Evolutionary conservation across 2,888 invertebrate species (phyloP).

Genomic region (Atherix ibis): DNA sequence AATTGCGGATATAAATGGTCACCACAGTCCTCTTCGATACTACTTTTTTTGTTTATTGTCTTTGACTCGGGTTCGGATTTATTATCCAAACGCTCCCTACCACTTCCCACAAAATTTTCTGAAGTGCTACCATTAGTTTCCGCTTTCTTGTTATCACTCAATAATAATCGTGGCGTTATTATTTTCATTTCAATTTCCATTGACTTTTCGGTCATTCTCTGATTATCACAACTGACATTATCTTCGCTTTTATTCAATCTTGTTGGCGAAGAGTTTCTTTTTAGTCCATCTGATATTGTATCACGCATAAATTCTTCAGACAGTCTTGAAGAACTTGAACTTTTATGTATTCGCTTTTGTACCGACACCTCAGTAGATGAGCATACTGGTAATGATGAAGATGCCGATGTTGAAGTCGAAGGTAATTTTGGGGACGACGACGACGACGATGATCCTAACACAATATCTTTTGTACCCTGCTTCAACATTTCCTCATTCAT

Average conservation of each 20-base stretch:
- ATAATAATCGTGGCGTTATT: too few relatives aligned
- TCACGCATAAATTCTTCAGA: too few relatives aligned
- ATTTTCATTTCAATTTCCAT: neutral
- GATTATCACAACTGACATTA: neutral
- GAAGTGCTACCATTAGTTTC: too few relatives aligned
- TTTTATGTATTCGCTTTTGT: neutral
- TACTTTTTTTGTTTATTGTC: too few relatives aligned
- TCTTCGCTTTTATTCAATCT: neutral
- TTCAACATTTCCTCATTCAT: slow-evolving; percentile 16
- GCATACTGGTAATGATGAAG: neutral
- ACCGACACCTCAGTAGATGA: neutral
- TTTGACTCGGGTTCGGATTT: too few relatives aligned
- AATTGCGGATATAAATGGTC: slow-evolving; percentile 43
- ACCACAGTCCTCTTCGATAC: slow-evolving; percentile 13
- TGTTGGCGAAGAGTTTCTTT: neutral
- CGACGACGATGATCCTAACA: slow-evolving; percentile 8
- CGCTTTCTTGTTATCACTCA: too few relatives aligned
- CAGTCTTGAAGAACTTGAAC: too few relatives aligned
- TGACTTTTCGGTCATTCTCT: neutral
- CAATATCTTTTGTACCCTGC: neutral
- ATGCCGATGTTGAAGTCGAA: slow-evolving; percentile 4
- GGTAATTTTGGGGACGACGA: neutral
- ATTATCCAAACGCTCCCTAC: too few relatives aligned
- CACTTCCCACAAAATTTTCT: too few relatives aligned
- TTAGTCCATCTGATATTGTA: too few relatives aligned